phyloP scores from a whole-genome alignment of 1,140 invertebrate genomes.

The Eumaeus atala region DNA sequence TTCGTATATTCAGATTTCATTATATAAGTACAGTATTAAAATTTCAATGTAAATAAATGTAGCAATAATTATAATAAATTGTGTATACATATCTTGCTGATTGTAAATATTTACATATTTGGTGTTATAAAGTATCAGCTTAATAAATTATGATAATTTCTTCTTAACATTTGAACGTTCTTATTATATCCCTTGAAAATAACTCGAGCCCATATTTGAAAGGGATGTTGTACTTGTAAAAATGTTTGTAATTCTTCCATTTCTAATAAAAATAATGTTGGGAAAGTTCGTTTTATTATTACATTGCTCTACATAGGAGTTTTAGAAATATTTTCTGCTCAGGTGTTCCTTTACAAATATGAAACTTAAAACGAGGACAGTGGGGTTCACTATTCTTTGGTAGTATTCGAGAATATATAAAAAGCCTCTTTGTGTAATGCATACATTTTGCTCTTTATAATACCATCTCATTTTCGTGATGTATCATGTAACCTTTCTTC shows the following conservation, averaged over 20 bases:
- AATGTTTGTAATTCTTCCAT: slow-evolving; percentile 7
- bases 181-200: slow-evolving; percentile 64
- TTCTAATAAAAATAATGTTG: slow-evolving; percentile 12
- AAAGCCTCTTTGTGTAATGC: slow-evolving; percentile 5
- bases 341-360: too few relatives aligned
- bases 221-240: slow-evolving; percentile 49
- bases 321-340: too few relatives aligned
- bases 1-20: background rate
- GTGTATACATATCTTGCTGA: slow-evolving; percentile 14
- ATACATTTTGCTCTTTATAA: slow-evolving; percentile 9
- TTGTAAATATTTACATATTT: slow-evolving; percentile 15
- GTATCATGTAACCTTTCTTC: background rate
- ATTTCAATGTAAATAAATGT: slow-evolving; percentile 8
- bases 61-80: slow-evolving; percentile 8
- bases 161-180: background rate
- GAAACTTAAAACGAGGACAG: background rate
- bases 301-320: background rate
- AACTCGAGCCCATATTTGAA: slow-evolving; percentile 71
- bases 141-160: slow-evolving; percentile 6
- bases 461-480: background rate
- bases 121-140: slow-evolving; percentile 1
- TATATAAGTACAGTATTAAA: slow-evolving; percentile 20
- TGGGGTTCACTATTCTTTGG: background rate
- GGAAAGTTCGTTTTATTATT: background rate
- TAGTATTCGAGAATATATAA: slow-evolving; percentile 2